Base-by-base conservation (phyloP, 2,888 invertebrate genomes). In the Agrotis ipsilon region DNA sequence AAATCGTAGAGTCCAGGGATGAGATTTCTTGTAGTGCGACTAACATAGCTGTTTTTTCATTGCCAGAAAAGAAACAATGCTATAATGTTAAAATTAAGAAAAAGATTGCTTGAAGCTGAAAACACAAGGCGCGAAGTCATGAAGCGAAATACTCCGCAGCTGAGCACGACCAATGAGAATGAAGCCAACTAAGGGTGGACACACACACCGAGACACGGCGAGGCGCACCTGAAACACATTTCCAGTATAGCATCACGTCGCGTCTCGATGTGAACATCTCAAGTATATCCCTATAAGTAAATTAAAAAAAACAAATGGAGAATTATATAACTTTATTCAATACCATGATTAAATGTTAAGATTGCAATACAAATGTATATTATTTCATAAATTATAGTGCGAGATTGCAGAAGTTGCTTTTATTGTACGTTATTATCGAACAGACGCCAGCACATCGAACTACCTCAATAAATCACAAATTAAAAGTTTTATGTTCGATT, bases 21-120 rank as follows among this genome's bases (percentile, higher is more conserved):
- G n/a, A n/a, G n/a, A n/a, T n/a, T n/a, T n/a, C n/a, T n/a, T n/a
- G n/a, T n/a, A n/a, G n/a, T n/a, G n/a, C n/a, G n/a, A n/a, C n/a
- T n/a, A n/a, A n/a, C n/a, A n/a, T n/a, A n/a, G n/a, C n/a, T n/a
- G n/a, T n/a, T n/a, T 55, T 32, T 55, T 2, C 24, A 45, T 60
- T 62, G 43, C 7, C 24, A 96, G 96, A 96, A 96, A 91, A 90
- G 96, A 83, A 96, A 96, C 78, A 91, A 92, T 70, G 96, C 96
- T 3, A 93, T 96, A 68, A 93, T 94, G 94, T 83, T 95, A 65
- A 91, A 93, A 77, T 81, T 96, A 65, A 85, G 94, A 68, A 91
- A 93, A n/a, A 92, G 92, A 72, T 84, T 96, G 62, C 78, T 94
- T 16, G 93, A 95, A 79, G 90, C 92, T 1, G 94, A 95, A 87